Conservation (phyloP, 2,888 invertebrate species). For the Marasmarcha lunaedactyla region DNA sequence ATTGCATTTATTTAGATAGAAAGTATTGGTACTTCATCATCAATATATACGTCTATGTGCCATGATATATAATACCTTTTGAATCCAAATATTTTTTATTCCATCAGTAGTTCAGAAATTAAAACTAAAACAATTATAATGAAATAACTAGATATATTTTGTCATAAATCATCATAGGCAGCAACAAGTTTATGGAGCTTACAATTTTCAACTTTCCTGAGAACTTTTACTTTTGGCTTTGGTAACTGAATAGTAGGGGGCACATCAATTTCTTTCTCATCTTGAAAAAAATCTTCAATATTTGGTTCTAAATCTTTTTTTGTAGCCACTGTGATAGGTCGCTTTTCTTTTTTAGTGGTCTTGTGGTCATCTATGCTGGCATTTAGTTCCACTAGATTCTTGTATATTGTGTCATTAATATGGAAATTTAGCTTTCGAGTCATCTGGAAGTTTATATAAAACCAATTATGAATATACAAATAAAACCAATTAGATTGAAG, state of each 20-base stretch:
- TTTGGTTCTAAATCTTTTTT: conserved; percentile 56
- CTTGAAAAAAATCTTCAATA: conserved; percentile 54
- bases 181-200: conserved; percentile 41
- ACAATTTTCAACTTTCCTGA: conserved; percentile 37
- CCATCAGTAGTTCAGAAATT: too few relatives aligned
- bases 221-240: conserved; percentile 38
- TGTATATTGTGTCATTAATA: conserved; percentile 55
- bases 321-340: conserved; percentile 16
- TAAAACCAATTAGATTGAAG: too few relatives aligned
- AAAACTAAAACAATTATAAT: too few relatives aligned
- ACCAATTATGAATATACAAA: too few relatives aligned
- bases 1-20: too few relatives aligned
- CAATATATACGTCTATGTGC: too few relatives aligned
- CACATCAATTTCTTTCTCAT: conserved; percentile 36
- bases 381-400: conserved; percentile 56
- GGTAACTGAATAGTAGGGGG: conserved; percentile 36
- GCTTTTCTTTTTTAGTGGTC: conserved; percentile 29
- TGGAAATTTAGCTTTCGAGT: conserved; percentile 58
- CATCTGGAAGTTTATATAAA: conserved; percentile 40
- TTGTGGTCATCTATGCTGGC: conserved; percentile 30
- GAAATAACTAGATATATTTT: not conserved
- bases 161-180: conserved; percentile 50
- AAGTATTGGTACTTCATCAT: too few relatives aligned
- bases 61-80: too few relatives aligned
- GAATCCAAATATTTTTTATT: too few relatives aligned